Base-by-base conservation (phyloP, 2,888 invertebrate species). In the Hanleya hanleyi region DNA sequence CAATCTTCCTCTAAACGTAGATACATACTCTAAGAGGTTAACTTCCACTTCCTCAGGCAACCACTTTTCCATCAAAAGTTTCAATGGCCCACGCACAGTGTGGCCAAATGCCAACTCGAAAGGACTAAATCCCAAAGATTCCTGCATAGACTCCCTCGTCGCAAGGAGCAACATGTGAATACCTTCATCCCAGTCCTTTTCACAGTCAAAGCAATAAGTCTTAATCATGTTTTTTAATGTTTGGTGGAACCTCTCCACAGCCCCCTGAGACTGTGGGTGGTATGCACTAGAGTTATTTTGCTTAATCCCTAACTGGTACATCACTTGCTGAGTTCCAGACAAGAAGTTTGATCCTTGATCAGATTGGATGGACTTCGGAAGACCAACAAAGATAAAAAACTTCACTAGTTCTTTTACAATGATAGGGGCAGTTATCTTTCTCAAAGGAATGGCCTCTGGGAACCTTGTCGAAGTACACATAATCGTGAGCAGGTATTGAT, bases 251-350 rank as follows among this genome's bases (percentile, higher is more conserved):
- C 73, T 15, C 32, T 61, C 73, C 12, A 70, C 33, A 12, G 73
- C 69, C n/a, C 73, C 73, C 29, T 73, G 73, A 26, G 51, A 35
- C 36, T 72, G 36, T 47, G 72, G 69, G 36, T 70, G 69, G 38
- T 73, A 73, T 18, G 73, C 69, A 36, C 36, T 65, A 37, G 73
- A 70, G 5, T 26, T 33, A 6, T 29, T 18, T 7, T 74, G 74
- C n/a, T 66, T 50, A 26, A 72, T 71, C 4, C 50, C 62, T 26
- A 74, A 29, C 32, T 74, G 22, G 4, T 66, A 9, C 6, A 57
- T 38, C 1, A 70, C 65, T 41, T 41, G 35, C 50, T 73, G 65
- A 47, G 70, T 15, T 26, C 57, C 38, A 12, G 73, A 73, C 26
- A 41, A 65, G 37, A 69, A 70, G 32, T 73, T 50, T 9, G 64